Percentiles rank a stretch among this genome's conserved stretches.
Conservation (phyloP, 1,140 invertebrate species). For the Yoshiicerus persimilis region DNA sequence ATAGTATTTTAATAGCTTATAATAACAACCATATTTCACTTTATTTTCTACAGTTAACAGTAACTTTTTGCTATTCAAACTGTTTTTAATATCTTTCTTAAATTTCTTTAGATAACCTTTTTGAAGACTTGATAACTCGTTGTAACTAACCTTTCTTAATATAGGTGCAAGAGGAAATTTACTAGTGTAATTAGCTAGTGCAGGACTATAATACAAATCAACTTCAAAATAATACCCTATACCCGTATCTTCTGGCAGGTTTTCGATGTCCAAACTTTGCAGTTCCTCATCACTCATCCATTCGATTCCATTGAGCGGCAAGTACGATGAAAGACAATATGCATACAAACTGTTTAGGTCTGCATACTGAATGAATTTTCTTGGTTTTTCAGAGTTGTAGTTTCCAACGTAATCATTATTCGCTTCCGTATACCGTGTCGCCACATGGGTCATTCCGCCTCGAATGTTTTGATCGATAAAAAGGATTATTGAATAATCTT, state of each 20-base stretch:
- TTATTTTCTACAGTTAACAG: not conserved
- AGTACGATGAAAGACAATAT: not conserved
- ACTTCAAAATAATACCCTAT: not conserved
- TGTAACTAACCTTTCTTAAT: too few species aligned
- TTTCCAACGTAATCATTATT: not conserved
- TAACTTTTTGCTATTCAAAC: not conserved
- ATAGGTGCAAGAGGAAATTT: too few species aligned
- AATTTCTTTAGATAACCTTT: not conserved
- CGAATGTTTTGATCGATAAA: not conserved
- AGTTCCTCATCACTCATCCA: not conserved
- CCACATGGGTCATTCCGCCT: not conserved
- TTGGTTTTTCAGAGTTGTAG: not conserved
- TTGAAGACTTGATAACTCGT: too few species aligned
- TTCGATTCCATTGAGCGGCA: not conserved
- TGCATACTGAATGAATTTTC: not conserved
- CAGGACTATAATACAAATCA: not conserved
- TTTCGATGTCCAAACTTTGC: not conserved
- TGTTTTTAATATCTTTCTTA: not conserved
- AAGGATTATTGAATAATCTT: too few species aligned
- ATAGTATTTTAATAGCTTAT: not conserved
- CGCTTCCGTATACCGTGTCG: not conserved
- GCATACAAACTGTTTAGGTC: not conserved
- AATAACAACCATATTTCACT: not conserved
- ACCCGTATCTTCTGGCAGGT: not conserved
- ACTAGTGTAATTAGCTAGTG: too few species aligned